Evolutionary conservation across 2,113 vertebrate species (phyloP).

Genomic region (Misgurnus mizolepis): DNA sequence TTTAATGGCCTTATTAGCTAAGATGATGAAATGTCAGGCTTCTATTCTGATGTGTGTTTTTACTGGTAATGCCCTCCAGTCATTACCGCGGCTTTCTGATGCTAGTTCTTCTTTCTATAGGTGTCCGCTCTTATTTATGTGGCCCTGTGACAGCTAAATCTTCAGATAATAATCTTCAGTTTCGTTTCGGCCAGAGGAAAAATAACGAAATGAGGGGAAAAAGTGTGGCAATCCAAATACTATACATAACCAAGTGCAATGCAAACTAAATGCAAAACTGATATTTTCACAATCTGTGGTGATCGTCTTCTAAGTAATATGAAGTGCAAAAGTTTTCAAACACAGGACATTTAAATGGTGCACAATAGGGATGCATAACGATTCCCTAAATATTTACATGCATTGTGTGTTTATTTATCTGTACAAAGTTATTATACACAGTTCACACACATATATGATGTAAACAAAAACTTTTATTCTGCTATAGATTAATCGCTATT

Average conservation of each 20-base stretch:
- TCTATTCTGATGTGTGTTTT: conserved; percentile 57
- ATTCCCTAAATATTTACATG: too few relatives aligned
- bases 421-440: too few relatives aligned
- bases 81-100: conserved; percentile 44
- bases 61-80: conserved; percentile 51
- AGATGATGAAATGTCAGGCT: conserved; percentile 57
- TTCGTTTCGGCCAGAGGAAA: neutral
- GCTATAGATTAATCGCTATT: too few relatives aligned
- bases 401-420: too few relatives aligned
- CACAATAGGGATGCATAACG: neutral
- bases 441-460: too few relatives aligned
- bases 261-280: neutral
- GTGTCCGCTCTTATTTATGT: conserved; percentile 36
- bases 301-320: neutral
- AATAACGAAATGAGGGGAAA: neutral
- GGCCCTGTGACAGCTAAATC: conserved; percentile 37
- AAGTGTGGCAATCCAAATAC: too few relatives aligned
- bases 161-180: conserved; percentile 23
- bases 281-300: neutral
- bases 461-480: too few relatives aligned
- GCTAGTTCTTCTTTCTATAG: conserved; percentile 32
- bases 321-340: neutral
- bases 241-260: neutral
- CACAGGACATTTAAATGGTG: conserved; percentile 12
- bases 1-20: conserved; percentile 55